These are phyloP conservation scores for Aethes cnicana DNA, from an alignment of 2,888 invertebrate species.

Conservation along the genomic window DNA sequence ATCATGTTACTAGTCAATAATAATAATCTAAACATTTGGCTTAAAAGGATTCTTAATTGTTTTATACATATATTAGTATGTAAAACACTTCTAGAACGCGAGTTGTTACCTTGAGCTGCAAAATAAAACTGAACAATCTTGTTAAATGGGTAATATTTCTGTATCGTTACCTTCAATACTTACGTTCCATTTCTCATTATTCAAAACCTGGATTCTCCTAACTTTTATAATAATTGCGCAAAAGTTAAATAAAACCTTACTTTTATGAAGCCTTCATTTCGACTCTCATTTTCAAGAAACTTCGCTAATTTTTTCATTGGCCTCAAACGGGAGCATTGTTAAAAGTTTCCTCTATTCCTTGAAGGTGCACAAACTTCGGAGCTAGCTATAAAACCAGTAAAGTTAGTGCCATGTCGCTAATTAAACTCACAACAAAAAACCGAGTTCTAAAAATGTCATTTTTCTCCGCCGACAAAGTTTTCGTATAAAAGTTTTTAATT, in stretches of 20 bases:
- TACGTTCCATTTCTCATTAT: no score
- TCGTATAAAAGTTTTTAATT: constrained; percentile 27
- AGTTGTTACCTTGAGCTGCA: no score
- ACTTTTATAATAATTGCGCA: constrained; percentile 5
- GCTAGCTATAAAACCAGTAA: constrained; percentile 17
- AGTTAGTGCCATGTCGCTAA: constrained; percentile 14
- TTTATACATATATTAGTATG: no score
- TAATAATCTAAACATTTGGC: no score
- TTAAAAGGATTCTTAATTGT: no score
- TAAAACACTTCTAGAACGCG: no score
- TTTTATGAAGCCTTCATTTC: constrained; percentile 18
- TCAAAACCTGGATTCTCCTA: no score
- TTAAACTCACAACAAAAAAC: constrained; percentile 18
- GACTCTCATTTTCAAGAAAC: constrained; percentile 3
- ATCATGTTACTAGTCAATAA: no score
- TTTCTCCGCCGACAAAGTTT: constrained; percentile 14
- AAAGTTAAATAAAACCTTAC: constrained; percentile 16
- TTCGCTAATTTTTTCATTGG: constrained; percentile 6
- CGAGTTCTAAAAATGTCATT: constrained; percentile 4
- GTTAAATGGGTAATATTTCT: no score
- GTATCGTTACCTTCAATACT: no score
- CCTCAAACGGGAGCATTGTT: constrained; percentile 18
- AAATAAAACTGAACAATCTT: no score
- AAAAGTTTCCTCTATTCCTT: constrained; percentile 18
- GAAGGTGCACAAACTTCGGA: constrained; percentile 17